phyloP scores from a whole-genome alignment of 2,888 invertebrate species.

The Sphaeridia pumilis region DNA sequence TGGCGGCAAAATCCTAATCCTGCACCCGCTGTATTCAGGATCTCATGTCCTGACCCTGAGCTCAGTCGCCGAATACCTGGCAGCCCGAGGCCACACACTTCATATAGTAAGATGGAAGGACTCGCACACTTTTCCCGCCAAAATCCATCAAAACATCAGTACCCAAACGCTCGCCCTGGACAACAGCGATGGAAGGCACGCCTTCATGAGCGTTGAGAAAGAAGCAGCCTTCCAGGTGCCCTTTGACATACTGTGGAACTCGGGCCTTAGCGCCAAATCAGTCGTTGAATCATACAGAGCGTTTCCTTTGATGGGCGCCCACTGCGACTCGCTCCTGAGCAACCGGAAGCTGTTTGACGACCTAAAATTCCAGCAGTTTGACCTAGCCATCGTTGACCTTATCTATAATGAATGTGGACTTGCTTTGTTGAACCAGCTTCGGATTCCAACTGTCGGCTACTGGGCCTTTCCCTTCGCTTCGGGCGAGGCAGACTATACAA shows the following conservation, averaged over 20 bases:
- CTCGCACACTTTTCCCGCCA: conserved; percentile 32
- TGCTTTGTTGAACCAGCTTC: conserved; percentile 36
- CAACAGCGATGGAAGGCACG: conserved; percentile 35
- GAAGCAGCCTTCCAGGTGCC: conserved; percentile 35
- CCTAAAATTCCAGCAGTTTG: conserved; percentile 31
- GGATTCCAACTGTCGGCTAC: conserved; percentile 37
- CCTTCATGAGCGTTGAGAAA: conserved; percentile 35
- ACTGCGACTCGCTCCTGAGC: conserved; percentile 37
- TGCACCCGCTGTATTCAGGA: conserved; percentile 37
- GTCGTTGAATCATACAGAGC: conserved; percentile 34
- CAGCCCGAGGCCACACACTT: conserved; percentile 36
- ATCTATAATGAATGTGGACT: conserved; percentile 38
- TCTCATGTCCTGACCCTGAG: conserved; percentile 37
- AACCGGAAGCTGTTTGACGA: conserved; percentile 26
- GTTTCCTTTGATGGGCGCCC: conserved; percentile 36
- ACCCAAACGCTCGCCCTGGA: conserved; percentile 36
- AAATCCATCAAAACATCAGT: conserved; percentile 34
- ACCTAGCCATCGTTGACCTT: conserved; percentile 38
- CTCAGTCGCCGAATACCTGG: conserved; percentile 36
- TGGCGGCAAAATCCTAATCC: conserved; percentile 36
- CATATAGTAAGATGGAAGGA: conserved; percentile 36
- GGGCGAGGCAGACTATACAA: conserved; percentile 38
- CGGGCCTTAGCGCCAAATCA: conserved; percentile 33
- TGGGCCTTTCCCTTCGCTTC: conserved; percentile 38
- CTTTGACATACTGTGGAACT: conserved; percentile 35